Percentiles rank a stretch among this genome's conserved stretches.
phyloP scores from a whole-genome alignment of 2,113 vertebrate species.

The Zosterops borbonicus region DNA sequence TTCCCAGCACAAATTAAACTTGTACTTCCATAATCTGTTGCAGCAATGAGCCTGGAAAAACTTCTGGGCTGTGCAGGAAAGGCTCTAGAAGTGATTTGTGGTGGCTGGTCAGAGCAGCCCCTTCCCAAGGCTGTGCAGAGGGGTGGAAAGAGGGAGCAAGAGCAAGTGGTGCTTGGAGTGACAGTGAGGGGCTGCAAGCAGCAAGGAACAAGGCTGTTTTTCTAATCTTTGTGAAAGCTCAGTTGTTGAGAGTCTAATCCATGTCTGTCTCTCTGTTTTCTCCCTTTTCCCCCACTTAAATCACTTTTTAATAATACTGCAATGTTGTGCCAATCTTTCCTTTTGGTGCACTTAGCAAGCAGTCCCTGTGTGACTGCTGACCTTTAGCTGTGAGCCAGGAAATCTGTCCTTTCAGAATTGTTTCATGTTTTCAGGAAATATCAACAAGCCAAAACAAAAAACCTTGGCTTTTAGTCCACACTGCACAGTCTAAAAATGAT shows the following conservation, averaged over 20 bases:
- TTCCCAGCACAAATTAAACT: neutral
- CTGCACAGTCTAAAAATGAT: neutral
- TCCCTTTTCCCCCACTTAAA: neutral
- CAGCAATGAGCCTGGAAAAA: neutral
- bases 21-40: neutral
- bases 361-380: slow-evolving; percentile 30
- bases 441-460: slow-evolving; percentile 19
- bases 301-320: slow-evolving; percentile 5
- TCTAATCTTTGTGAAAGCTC: slow-evolving; percentile 21
- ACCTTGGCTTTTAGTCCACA: neutral
- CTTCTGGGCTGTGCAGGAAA: neutral
- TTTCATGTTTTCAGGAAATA: slow-evolving; percentile 49
- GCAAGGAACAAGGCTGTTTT: neutral
- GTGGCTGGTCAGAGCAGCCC: neutral
- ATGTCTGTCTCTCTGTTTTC: neutral
- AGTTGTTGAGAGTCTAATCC: neutral
- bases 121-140: accelerated
- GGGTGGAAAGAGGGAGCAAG: neutral
- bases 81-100: neutral
- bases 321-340: neutral
- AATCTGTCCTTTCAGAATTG: slow-evolving; percentile 37
- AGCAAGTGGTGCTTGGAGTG: neutral
- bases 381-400: slow-evolving; percentile 54
- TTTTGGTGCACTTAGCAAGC: slow-evolving; percentile 13
- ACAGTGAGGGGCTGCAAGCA: neutral